A percentile compares a stretch with the other conserved stretches of the same genome.
These are phyloP conservation scores for Schizaphis graminum DNA, from an alignment of 2,888 invertebrate genomes.

Conservation along the genomic window DNA sequence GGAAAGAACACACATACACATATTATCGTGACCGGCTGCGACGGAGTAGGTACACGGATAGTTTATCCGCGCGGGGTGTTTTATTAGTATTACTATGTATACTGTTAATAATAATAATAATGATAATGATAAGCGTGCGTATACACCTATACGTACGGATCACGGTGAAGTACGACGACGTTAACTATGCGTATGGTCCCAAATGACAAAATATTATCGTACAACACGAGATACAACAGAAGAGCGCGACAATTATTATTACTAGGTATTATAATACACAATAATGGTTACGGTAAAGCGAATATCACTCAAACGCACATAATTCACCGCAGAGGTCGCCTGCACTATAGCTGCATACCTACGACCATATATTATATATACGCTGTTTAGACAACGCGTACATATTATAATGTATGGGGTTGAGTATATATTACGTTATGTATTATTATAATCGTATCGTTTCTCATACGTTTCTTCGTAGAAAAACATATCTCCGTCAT, in stretches of 20 bases:
- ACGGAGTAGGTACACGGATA: background rate
- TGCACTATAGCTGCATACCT: background rate
- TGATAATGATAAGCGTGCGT: background rate
- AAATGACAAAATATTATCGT: conserved; percentile 59
- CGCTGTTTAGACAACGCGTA: background rate
- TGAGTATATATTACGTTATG: background rate
- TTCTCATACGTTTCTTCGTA: background rate
- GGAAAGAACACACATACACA: background rate
- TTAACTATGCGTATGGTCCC: conserved; percentile 8
- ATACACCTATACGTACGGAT: background rate
- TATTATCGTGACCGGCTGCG: background rate
- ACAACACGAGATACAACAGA: background rate
- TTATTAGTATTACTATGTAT: background rate
- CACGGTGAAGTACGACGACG: conserved; percentile 41
- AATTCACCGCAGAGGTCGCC: background rate
- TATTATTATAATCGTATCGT: background rate
- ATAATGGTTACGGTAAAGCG: conserved; percentile 46
- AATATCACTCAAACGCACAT: conserved; percentile 3
- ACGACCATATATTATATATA: too few relatives aligned
- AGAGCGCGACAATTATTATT: background rate
- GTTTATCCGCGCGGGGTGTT: background rate
- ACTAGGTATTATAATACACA: background rate
- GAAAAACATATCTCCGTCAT: background rate
- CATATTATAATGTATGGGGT: background rate
- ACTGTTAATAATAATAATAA: background rate